These are phyloP conservation scores for Paramisgurnus dabryanus DNA, from an alignment of 2,113 vertebrate species.

Conservation along the genomic window DNA sequence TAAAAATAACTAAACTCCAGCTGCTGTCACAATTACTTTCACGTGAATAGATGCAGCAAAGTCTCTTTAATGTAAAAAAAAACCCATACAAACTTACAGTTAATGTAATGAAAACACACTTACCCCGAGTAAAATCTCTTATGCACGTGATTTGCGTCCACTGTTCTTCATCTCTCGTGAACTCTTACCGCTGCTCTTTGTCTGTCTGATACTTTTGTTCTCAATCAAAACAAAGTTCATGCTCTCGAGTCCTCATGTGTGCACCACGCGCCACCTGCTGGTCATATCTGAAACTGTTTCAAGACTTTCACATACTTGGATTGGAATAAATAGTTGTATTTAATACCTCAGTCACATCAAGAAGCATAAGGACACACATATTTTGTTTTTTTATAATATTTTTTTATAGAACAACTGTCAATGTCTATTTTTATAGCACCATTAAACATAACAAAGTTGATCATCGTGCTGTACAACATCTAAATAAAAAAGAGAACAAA, in stretches of 20 bases:
- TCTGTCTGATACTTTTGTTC: constrained; percentile 24
- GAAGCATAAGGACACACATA: too few relatives aligned
- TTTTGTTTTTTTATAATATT: too few relatives aligned
- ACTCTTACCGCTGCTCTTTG: neutral
- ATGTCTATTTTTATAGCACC: too few relatives aligned
- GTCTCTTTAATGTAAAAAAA: neutral
- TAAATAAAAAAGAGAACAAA: too few relatives aligned
- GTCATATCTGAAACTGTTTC: neutral
- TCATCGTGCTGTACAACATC: too few relatives aligned
- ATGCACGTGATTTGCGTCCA: neutral
- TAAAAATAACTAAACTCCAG: too few relatives aligned
- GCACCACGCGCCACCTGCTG: constrained; percentile 34
- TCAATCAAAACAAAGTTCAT: constrained; percentile 35
- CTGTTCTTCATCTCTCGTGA: neutral
- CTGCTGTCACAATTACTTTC: too few relatives aligned
- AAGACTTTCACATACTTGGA: neutral
- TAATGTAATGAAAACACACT: constrained; percentile 12
- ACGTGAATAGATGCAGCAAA: too few relatives aligned
- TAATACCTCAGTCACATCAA: too few relatives aligned
- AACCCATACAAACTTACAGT: neutral
- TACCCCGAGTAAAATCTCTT: neutral
- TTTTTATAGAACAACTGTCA: too few relatives aligned
- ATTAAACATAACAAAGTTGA: too few relatives aligned
- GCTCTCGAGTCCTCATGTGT: neutral
- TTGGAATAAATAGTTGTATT: neutral